These are phyloP conservation scores for Sebastes minor DNA, from an alignment of 2,797 vertebrate species.

Conservation along the genomic window DNA sequence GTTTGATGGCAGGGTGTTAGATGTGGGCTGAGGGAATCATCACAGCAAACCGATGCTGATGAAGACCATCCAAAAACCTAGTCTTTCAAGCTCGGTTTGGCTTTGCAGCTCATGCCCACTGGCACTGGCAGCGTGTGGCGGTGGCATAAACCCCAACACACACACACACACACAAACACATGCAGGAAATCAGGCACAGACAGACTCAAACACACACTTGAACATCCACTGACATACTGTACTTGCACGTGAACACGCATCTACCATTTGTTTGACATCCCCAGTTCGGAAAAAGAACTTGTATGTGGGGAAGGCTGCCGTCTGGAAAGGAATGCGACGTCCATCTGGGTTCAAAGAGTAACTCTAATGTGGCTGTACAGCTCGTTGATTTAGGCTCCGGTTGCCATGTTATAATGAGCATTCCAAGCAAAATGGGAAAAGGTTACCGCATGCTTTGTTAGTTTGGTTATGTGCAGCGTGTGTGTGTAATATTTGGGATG, in stretches of 20 bases:
- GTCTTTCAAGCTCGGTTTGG: slow-evolving; percentile 29
- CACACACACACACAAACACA: slow-evolving; percentile 3
- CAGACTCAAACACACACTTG: not conserved
- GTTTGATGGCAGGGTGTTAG: slow-evolving; percentile 6
- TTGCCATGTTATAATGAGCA: slow-evolving; percentile 42
- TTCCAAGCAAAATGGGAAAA: slow-evolving; percentile 55
- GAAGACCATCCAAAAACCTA: slow-evolving; percentile 15
- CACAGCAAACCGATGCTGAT: slow-evolving; percentile 13
- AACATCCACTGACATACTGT: slow-evolving; percentile 1
- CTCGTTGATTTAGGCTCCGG: slow-evolving; percentile 37
- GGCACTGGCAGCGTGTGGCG: slow-evolving; percentile 3
- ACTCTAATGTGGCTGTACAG: slow-evolving; percentile 40
- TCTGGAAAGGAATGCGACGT: slow-evolving; percentile 49
- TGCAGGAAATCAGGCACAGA: not conserved
- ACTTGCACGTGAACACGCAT: slow-evolving; percentile 12
- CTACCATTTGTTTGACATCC: slow-evolving; percentile 20
- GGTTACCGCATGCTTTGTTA: slow-evolving; percentile 15
- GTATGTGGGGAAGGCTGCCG: slow-evolving; percentile 14
- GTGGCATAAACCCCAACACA: not conserved
- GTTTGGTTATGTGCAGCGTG: slow-evolving; percentile 18
- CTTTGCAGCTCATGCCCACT: slow-evolving; percentile 21
- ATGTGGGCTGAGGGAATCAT: slow-evolving; percentile 27
- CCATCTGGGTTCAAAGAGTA: slow-evolving; percentile 51
- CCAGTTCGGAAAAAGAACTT: not conserved
- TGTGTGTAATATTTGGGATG: slow-evolving; percentile 18